Evolutionary conservation across 2,797 vertebrate species (phyloP).

Genomic region (Cacajao melanocephalus): DNA sequence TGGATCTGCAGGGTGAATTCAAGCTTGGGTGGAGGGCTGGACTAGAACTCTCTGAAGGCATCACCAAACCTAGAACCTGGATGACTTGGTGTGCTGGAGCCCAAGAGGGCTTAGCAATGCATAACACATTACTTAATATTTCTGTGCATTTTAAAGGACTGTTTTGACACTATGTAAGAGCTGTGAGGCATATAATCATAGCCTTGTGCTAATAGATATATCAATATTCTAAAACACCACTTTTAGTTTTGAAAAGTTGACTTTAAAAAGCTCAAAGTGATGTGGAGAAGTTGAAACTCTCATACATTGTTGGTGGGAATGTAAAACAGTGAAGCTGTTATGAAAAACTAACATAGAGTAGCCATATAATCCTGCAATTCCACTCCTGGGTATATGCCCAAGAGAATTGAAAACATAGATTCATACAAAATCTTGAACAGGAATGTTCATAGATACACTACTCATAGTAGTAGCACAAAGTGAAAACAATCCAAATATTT

Average conservation of each 20-base stretch:
- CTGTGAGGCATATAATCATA: slow-evolving; percentile 69
- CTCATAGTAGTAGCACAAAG: not conserved
- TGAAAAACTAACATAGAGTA: not conserved
- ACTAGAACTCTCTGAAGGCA: not conserved
- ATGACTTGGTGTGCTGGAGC: not conserved
- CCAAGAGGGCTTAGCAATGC: slow-evolving; percentile 35
- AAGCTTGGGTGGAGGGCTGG: not conserved
- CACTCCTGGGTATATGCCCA: not conserved
- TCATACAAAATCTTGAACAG: not conserved
- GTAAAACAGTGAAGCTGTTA: not conserved
- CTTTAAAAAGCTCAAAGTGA: slow-evolving; percentile 58
- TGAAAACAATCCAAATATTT: not conserved
- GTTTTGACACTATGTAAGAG: slow-evolving; percentile 53
- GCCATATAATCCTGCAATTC: not conserved
- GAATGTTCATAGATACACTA: not conserved
- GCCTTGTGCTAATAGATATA: slow-evolving; percentile 60
- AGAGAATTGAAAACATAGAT: not conserved
- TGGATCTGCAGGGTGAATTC: not conserved
- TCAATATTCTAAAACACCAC: slow-evolving; percentile 57
- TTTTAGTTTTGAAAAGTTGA: slow-evolving; percentile 56
- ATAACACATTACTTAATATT: slow-evolving; percentile 52
- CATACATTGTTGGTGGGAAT: not conserved
- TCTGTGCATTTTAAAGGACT: slow-evolving; percentile 56
- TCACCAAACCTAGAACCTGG: not conserved
- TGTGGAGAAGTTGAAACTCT: not conserved